Conservation (phyloP, 2,888 invertebrate species). For the Lycia hirtaria region DNA sequence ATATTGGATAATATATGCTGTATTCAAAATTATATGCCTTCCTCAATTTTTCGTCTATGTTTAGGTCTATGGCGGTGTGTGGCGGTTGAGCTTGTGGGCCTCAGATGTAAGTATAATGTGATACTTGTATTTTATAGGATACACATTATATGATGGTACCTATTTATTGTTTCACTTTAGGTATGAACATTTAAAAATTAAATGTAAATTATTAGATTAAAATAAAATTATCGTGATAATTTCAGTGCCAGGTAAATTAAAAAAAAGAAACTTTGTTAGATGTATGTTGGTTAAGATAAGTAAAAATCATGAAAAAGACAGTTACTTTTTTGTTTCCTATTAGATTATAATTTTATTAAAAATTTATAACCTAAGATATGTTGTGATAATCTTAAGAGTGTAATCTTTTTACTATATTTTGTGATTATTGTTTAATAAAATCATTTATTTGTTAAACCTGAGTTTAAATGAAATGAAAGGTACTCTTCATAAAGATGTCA, state of each 20-base stretch:
- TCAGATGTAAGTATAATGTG: too few relatives aligned
- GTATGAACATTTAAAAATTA: neutral
- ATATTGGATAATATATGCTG: too few relatives aligned
- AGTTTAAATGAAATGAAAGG: neutral
- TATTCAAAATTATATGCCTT: too few relatives aligned
- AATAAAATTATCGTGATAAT: neutral
- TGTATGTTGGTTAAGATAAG: neutral
- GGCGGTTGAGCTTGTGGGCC: too few relatives aligned
- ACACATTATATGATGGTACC: too few relatives aligned
- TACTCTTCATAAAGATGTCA: too few relatives aligned
- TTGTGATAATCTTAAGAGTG: conserved; percentile 17
- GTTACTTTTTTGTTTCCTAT: conserved; percentile 2
- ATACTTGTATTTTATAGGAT: too few relatives aligned
- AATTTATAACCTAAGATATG: neutral
- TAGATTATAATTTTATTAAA: neutral
- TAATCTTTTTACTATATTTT: conserved; percentile 1
- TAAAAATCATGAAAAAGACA: conserved; percentile 6
- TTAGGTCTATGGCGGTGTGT: too few relatives aligned
- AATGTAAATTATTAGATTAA: neutral
- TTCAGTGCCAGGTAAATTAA: neutral
- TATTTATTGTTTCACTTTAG: too few relatives aligned
- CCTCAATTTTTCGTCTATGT: too few relatives aligned
- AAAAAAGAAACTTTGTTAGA: neutral
- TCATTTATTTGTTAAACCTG: conserved; percentile 6
- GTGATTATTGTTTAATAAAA: conserved; percentile 15